Percentiles rank a stretch among this genome's conserved stretches.
Conservation (phyloP, 1,140 invertebrate genomes). For the Dendrolimus kikuchii region DNA sequence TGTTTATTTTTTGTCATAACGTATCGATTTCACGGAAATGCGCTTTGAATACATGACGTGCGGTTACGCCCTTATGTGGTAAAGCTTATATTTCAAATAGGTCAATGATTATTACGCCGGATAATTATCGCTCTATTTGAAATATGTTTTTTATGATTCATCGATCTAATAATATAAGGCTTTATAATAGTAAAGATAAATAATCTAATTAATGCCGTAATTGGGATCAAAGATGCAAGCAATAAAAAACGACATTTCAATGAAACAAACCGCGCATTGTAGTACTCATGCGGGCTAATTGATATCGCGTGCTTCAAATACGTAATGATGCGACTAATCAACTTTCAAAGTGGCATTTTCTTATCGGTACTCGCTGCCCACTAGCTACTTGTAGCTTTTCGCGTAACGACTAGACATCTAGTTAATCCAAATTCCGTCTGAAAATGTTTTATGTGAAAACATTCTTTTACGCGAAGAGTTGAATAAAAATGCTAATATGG, state of each 20-base stretch:
- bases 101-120: not conserved
- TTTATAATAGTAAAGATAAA: no score
- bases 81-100: slow-evolving; percentile 16
- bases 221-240: slow-evolving; percentile 30
- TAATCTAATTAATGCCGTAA: no score
- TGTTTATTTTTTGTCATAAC: not conserved
- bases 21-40: slow-evolving; percentile 44
- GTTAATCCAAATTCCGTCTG: no score
- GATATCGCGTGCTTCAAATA: slow-evolving; percentile 31
- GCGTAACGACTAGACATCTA: no score
- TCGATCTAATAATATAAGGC: no score
- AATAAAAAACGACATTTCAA: slow-evolving; percentile 15
- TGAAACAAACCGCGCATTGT: slow-evolving; percentile 36
- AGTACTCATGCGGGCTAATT: slow-evolving; percentile 43
- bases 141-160: no score
- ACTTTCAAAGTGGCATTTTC: slow-evolving; percentile 14
- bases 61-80: slow-evolving; percentile 25
- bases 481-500: no score
- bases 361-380: slow-evolving; percentile 1
- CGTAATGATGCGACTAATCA: slow-evolving; percentile 18
- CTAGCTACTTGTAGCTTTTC: not conserved
- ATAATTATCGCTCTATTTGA: no score
- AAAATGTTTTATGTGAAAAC: no score
- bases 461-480: no score
- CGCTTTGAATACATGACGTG: slow-evolving; percentile 29